Evolutionary conservation across 35 echinoderm and acorn worm species (phyloP).

Genomic region (Ophiothrix spiculata): DNA sequence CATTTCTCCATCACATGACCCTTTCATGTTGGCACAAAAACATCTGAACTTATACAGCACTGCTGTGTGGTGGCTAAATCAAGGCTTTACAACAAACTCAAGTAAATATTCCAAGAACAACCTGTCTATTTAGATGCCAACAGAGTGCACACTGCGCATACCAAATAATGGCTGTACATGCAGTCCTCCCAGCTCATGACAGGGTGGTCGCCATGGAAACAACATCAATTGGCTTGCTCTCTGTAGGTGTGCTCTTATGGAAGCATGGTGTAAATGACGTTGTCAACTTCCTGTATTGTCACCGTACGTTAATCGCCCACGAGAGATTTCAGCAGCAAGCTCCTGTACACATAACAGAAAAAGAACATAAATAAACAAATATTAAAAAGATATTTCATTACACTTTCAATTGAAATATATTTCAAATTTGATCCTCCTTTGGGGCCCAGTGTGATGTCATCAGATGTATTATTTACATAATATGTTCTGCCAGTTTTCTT

Average conservation of each 20-base stretch:
- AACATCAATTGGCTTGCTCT: not conserved
- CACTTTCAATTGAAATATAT: too few species aligned
- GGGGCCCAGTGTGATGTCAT: too few species aligned
- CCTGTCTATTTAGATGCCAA: not conserved
- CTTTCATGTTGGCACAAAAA: not conserved
- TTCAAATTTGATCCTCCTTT: too few species aligned
- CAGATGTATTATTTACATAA: too few species aligned
- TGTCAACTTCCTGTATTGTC: not conserved
- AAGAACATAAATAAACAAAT: too few species aligned
- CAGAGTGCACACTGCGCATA: not conserved
- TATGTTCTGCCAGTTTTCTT: too few species aligned
- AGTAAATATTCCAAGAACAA: constrained; percentile 4
- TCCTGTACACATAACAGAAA: too few species aligned
- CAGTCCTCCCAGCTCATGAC: not conserved
- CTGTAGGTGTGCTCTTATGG: not conserved
- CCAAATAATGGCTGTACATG: not conserved
- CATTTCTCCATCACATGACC: too few species aligned
- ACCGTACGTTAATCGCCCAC: constrained; percentile 7
- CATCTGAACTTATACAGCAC: not conserved
- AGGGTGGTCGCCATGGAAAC: not conserved
- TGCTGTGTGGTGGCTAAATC: not conserved
- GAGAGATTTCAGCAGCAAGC: too few species aligned
- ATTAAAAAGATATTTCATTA: too few species aligned
- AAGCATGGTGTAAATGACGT: not conserved
- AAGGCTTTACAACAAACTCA: not conserved